Evolutionary conservation across 2,888 invertebrate species (phyloP).

Genomic region (Chrysotoxum bicinctum): DNA sequence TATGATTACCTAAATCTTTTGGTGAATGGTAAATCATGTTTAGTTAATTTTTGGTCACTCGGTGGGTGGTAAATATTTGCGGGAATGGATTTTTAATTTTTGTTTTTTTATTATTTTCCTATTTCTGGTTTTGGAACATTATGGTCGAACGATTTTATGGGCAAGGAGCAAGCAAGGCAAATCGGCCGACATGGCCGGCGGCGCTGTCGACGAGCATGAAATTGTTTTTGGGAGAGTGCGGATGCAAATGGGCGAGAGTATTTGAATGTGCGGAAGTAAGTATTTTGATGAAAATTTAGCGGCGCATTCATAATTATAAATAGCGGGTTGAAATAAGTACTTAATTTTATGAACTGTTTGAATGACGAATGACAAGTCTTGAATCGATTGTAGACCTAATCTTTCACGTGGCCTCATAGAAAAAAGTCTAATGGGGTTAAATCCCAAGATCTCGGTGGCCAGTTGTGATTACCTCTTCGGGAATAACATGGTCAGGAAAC

Average conservation of each 20-base stretch:
- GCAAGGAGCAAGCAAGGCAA: no score
- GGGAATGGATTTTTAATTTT: conserved; percentile 36
- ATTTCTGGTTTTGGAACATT: conserved; percentile 13
- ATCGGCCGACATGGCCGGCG: no score
- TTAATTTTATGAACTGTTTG: no score
- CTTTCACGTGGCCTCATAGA: no score
- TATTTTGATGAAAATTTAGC: background rate
- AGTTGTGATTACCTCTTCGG: no score
- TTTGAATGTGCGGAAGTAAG: conserved; percentile 4
- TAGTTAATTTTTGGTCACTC: conserved; percentile 61
- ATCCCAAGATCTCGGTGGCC: no score
- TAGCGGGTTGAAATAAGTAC: no score
- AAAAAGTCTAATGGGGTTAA: no score
- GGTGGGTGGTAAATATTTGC: conserved; percentile 59
- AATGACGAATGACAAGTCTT: no score
- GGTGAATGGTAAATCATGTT: conserved; percentile 58
- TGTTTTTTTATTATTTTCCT: background rate
- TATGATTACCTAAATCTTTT: conserved; percentile 48
- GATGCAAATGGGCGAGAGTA: background rate
- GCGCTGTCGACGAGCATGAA: background rate
- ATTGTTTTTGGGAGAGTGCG: background rate
- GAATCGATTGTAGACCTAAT: no score
- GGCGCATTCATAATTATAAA: no score
- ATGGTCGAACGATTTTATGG: conserved; percentile 10
- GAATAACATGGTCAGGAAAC: no score